Conservation (phyloP, 1,140 invertebrate genomes). For the Papilio xuthus region DNA sequence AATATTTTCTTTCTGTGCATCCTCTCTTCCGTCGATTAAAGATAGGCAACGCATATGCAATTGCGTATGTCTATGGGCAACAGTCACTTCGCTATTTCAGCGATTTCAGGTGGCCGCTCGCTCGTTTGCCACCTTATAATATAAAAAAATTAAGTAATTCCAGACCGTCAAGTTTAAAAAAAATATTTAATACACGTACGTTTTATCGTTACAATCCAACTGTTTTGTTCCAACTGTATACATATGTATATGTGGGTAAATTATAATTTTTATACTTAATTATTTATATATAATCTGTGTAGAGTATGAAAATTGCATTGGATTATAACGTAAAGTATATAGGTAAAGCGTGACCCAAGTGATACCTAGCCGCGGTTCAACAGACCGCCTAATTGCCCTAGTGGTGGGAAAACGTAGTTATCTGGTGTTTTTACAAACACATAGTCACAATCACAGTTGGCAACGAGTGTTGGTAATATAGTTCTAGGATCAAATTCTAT, state of each 20-base stretch:
- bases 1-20: too few relatives aligned
- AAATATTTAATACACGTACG: not conserved
- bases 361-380: conserved; percentile 1
- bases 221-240: too few relatives aligned
- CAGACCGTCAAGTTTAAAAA: not conserved
- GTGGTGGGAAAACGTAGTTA: conserved; percentile 7
- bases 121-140: too few relatives aligned
- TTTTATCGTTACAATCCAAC: not conserved
- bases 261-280: not conserved
- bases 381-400: conserved; percentile 1
- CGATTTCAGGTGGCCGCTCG: too few relatives aligned
- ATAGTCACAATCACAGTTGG: conserved; percentile 37
- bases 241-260: not conserved
- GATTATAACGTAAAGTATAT: not conserved
- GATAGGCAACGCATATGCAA: too few relatives aligned
- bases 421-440: conserved; percentile 38
- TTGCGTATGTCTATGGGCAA: too few relatives aligned
- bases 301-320: not conserved
- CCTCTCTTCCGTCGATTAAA: too few relatives aligned
- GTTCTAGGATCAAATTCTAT: not conserved
- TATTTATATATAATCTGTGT: not conserved
- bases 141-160: not conserved
- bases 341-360: conserved; percentile 3
- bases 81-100: too few relatives aligned
- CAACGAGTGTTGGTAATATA: conserved; percentile 32